A percentile compares a stretch with the other conserved stretches of the same genome.
Evolutionary conservation across 2,113 vertebrate genomes (phyloP).

Genomic region (Poeciliopsis prolifica): DNA sequence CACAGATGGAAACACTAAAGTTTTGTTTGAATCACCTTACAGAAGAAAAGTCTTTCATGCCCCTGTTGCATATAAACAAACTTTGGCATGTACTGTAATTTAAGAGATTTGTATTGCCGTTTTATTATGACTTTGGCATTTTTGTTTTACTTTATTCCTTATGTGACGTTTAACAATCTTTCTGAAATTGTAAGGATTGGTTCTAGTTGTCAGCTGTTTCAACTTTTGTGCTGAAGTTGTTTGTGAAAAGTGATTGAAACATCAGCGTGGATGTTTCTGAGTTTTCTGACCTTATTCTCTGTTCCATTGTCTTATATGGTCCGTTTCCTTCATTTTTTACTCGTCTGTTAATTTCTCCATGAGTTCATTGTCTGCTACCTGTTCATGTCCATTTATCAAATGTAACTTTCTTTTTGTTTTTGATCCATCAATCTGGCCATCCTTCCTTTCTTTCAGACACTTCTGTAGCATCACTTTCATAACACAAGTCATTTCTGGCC

Average conservation of each 20-base stretch:
- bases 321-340: not conserved
- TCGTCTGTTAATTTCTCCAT: not conserved
- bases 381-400: too few species aligned
- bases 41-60: not conserved
- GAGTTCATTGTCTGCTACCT: too few species aligned
- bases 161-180: not conserved
- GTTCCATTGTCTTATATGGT: not conserved
- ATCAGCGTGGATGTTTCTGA: not conserved
- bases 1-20: not conserved
- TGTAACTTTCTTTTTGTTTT: too few species aligned
- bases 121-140: not conserved
- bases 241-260: not conserved
- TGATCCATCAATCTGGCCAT: too few species aligned
- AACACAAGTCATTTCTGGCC: too few species aligned
- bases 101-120: not conserved
- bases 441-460: too few species aligned
- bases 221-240: not conserved
- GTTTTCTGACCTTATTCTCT: not conserved
- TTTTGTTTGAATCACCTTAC: not conserved
- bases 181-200: not conserved
- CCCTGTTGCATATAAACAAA: not conserved
- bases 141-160: not conserved
- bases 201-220: not conserved
- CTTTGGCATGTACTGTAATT: not conserved
- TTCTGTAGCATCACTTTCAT: too few species aligned